Conservation (phyloP, 2,113 vertebrate genomes). For the Apteryx owenii region DNA sequence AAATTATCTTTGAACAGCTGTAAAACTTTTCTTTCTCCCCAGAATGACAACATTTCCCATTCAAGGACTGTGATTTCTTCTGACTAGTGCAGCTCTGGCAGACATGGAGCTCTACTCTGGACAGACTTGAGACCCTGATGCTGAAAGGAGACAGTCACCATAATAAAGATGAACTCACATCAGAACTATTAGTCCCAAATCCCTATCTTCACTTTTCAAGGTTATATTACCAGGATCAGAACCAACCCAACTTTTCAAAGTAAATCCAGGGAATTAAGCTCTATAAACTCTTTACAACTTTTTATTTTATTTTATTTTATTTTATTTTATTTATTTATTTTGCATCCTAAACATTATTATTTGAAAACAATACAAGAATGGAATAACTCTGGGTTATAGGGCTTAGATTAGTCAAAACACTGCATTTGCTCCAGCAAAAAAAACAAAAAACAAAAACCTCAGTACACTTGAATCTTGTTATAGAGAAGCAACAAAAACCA, state of each 20-base stretch:
- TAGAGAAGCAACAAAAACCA: background rate
- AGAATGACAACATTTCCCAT: background rate
- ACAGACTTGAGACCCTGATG: accelerated
- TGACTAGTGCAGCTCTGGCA: background rate
- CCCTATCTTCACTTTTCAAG: background rate
- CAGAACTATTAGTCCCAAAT: background rate
- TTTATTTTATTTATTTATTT: background rate
- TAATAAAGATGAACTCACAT: background rate
- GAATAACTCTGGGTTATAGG: accelerated
- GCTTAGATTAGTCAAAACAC: background rate
- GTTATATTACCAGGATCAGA: background rate
- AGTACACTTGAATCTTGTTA: background rate
- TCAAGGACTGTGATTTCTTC: background rate
- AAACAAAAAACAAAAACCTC: too few relatives aligned
- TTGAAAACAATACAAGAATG: background rate
- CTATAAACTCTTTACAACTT: accelerated
- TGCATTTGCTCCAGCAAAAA: background rate
- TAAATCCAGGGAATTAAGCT: background rate
- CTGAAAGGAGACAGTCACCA: background rate
- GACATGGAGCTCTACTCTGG: background rate
- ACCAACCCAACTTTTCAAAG: background rate
- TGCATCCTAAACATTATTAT: background rate
- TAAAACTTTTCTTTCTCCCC: background rate
- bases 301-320: too few relatives aligned
- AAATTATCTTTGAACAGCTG: background rate